A percentile compares a stretch with the other conserved stretches of the same genome.
Conservation (phyloP, 2,797 vertebrate species). For the Anisognathus igniventris region DNA sequence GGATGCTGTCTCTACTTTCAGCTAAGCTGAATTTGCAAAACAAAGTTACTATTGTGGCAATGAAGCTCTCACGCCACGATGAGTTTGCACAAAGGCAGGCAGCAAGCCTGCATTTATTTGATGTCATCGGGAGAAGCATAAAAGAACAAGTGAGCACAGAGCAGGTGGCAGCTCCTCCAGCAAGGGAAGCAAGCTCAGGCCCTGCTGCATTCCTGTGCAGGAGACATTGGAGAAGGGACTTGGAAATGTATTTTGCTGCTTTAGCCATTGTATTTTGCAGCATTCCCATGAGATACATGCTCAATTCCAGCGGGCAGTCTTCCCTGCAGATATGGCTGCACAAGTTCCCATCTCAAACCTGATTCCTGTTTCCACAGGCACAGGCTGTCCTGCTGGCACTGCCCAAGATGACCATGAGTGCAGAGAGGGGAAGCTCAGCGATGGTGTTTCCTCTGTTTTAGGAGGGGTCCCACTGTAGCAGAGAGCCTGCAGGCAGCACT, state of each 20-base stretch:
- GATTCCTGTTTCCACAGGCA: neutral
- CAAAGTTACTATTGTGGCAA: constrained; percentile 5
- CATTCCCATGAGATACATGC: neutral
- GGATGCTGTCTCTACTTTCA: neutral
- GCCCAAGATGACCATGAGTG: accelerated
- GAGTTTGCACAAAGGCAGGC: neutral
- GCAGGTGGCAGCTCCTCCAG: neutral
- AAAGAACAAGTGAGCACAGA: neutral
- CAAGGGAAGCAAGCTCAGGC: neutral
- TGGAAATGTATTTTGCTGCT: neutral
- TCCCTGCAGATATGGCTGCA: neutral
- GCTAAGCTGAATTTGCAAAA: constrained; percentile 10
- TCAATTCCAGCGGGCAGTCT: accelerated
- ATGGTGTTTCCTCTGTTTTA: accelerated
- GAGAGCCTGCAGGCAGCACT: neutral
- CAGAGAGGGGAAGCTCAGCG: neutral
- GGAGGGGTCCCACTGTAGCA: neutral
- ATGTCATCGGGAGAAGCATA: neutral
- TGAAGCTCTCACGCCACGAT: neutral
- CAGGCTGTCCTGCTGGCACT: neutral
- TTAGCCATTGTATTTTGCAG: neutral
- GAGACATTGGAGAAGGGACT: neutral
- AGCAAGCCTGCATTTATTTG: neutral
- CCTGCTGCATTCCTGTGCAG: neutral
- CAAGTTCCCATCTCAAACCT: neutral